Evolutionary conservation across 2,888 invertebrate species (phyloP).

Genomic region (Tenthredo mesomela): DNA sequence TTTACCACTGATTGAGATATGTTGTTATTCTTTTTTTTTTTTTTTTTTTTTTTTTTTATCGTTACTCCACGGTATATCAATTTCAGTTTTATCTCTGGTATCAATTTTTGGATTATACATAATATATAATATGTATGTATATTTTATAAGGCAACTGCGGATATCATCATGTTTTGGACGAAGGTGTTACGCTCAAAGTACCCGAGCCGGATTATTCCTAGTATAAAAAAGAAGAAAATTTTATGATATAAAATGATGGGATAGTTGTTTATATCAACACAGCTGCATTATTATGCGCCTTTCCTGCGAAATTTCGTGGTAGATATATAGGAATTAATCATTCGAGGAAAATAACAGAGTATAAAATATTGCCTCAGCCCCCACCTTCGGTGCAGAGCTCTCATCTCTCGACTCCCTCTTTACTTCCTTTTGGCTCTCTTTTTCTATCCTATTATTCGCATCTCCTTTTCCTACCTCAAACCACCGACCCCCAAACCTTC

Average conservation of each 20-base stretch:
- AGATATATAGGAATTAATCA: conserved; percentile 41
- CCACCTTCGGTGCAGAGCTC: conserved; percentile 19
- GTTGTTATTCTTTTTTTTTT: neutral
- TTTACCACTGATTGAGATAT: conserved; percentile 17
- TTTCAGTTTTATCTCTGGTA: neutral
- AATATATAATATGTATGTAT: too few relatives aligned
- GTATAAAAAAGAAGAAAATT: neutral
- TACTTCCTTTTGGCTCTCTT: conserved; percentile 16
- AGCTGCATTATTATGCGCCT: neutral
- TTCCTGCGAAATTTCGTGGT: neutral
- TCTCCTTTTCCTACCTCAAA: conserved; percentile 30
- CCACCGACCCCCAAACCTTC: neutral
- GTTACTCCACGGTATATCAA: neutral
- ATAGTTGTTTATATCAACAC: neutral
- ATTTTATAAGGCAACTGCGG: neutral
- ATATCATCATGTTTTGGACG: neutral
- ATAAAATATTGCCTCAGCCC: conserved; percentile 42
- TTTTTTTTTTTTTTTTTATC: too few relatives aligned
- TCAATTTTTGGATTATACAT: neutral
- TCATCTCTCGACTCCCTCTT: neutral
- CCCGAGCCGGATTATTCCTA: neutral
- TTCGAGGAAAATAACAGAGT: conserved; percentile 40
- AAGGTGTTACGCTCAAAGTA: neutral
- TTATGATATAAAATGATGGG: neutral
- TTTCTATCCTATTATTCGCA: conserved; percentile 46